Percentiles rank a stretch among this genome's conserved stretches.
Evolutionary conservation across 2,888 invertebrate species (phyloP).

Genomic region (Tetragonisca angustula): DNA sequence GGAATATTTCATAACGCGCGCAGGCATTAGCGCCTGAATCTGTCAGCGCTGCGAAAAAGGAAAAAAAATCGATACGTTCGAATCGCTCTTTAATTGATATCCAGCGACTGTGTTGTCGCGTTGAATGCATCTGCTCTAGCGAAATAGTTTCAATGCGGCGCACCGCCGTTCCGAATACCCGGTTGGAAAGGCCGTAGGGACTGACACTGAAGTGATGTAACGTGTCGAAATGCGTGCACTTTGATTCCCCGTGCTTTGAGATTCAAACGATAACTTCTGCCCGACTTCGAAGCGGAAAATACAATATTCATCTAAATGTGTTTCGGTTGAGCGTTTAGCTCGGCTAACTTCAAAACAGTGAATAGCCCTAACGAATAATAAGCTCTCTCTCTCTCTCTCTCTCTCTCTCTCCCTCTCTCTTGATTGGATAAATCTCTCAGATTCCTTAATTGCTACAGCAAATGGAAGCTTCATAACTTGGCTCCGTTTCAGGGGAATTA

Average conservation of each 20-base stretch:
- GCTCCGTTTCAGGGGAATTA: slow-evolving; percentile 5
- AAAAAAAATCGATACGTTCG: too few relatives aligned
- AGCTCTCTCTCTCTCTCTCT: background rate
- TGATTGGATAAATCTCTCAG: background rate
- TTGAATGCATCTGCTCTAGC: too few relatives aligned
- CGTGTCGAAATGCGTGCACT: background rate
- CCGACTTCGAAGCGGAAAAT: background rate
- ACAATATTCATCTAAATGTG: slow-evolving; percentile 9
- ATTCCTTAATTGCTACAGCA: slow-evolving; percentile 6
- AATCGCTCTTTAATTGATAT: too few relatives aligned
- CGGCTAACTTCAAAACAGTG: slow-evolving; percentile 4
- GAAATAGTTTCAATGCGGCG: too few relatives aligned
- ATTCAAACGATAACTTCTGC: background rate
- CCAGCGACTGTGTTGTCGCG: too few relatives aligned
- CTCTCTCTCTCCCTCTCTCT: background rate
- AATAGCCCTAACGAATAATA: background rate
- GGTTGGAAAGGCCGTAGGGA: too few relatives aligned
- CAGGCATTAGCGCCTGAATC: too few relatives aligned
- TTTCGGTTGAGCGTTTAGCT: background rate
- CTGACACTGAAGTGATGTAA: background rate
- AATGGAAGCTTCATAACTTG: slow-evolving; percentile 5
- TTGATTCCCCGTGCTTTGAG: background rate
- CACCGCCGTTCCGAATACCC: too few relatives aligned
- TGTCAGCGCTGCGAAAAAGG: too few relatives aligned
- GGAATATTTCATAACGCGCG: too few relatives aligned